Conservation (phyloP, 2,888 invertebrate genomes). For the Cremastinae sp. region DNA sequence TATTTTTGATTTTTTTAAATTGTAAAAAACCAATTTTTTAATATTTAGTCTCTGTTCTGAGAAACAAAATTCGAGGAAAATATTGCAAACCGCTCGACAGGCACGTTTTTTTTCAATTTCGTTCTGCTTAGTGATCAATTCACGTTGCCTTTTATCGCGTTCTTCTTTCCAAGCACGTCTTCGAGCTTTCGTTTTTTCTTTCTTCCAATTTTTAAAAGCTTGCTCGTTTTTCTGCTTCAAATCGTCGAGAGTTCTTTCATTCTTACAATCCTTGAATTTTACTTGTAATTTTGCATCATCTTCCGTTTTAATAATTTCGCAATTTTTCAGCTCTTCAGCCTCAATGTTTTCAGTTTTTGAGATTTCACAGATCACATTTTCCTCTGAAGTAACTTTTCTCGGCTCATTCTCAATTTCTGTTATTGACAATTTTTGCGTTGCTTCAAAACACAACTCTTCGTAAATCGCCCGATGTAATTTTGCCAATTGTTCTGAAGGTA, state of each 20-base stretch:
- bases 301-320: not conserved
- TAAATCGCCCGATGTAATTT: constrained; percentile 60
- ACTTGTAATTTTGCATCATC: not conserved
- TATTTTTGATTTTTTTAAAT: not conserved
- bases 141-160: constrained; percentile 48
- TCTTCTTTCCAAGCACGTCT: constrained; percentile 56
- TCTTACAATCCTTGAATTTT: constrained; percentile 21
- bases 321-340: not conserved
- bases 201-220: constrained; percentile 67
- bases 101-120: constrained; percentile 57
- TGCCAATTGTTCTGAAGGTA: constrained; percentile 58
- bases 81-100: constrained; percentile 53
- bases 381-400: not conserved
- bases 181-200: constrained; percentile 59
- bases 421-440: constrained; percentile 38
- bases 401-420: not conserved
- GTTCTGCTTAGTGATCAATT: constrained; percentile 43
- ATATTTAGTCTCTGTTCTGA: not conserved
- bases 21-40: too few relatives aligned
- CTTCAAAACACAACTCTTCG: constrained; percentile 60
- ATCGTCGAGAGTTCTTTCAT: constrained; percentile 17
- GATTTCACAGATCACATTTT: not conserved
- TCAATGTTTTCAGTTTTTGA: not conserved
- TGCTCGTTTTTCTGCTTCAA: constrained; percentile 40
- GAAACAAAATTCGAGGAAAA: not conserved